A percentile compares a stretch with the other conserved stretches of the same genome.
These are phyloP conservation scores for Marasmarcha lunaedactyla DNA, from an alignment of 2,888 invertebrate genomes.

Conservation along the genomic window DNA sequence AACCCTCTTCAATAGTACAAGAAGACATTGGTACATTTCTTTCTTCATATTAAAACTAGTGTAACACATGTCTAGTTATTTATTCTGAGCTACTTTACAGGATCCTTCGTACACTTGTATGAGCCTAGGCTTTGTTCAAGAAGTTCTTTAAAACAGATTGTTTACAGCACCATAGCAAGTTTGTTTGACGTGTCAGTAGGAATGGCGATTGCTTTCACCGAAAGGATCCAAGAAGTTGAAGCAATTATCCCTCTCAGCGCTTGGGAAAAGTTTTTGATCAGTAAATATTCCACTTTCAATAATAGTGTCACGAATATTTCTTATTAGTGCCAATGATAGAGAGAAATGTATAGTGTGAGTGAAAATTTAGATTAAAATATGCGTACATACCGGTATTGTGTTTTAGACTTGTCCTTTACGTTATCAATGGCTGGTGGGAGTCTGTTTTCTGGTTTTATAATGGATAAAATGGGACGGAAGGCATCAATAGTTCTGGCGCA, in stretches of 20 bases:
- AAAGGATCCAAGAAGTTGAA: slow-evolving; percentile 71
- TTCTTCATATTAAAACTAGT: too few relatives aligned
- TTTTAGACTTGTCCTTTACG: not conserved
- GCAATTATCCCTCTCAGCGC: slow-evolving; percentile 16
- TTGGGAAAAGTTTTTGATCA: slow-evolving; percentile 71
- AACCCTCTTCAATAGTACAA: too few relatives aligned
- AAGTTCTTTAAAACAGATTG: slow-evolving; percentile 34
- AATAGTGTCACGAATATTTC: too few relatives aligned
- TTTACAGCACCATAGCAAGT: slow-evolving; percentile 49
- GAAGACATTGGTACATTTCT: too few relatives aligned
- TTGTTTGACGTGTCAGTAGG: slow-evolving; percentile 71
- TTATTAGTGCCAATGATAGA: too few relatives aligned
- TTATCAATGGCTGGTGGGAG: slow-evolving; percentile 47
- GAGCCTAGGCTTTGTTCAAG: slow-evolving; percentile 33
- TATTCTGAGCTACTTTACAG: too few relatives aligned
- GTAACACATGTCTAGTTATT: too few relatives aligned
- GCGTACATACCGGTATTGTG: not conserved
- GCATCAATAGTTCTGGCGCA: slow-evolving; percentile 65
- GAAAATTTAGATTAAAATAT: too few relatives aligned
- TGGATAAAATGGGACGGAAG: slow-evolving; percentile 74
- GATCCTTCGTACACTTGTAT: too few relatives aligned
- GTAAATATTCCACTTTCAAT: slow-evolving; percentile 33
- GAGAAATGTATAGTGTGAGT: too few relatives aligned
- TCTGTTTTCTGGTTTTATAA: slow-evolving; percentile 70
- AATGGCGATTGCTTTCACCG: slow-evolving; percentile 71